A percentile compares a stretch with the other conserved stretches of the same genome.
phyloP scores from a whole-genome alignment of 1,140 invertebrate species.

The Aricia agestis region DNA sequence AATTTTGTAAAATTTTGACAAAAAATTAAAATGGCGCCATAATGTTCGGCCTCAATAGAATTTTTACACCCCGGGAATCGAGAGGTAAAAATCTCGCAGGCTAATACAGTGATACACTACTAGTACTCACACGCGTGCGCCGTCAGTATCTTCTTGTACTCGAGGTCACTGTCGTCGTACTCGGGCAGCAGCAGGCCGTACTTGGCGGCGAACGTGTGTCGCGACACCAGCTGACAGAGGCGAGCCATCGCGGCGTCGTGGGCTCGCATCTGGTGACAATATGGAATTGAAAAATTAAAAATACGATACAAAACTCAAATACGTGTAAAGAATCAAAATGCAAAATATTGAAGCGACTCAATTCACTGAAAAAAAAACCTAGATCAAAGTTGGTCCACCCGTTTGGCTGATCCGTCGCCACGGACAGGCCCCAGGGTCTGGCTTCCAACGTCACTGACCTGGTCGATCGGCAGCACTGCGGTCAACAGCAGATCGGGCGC shows the following conservation, averaged over 20 bases:
- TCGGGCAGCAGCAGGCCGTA: slow-evolving; percentile 56
- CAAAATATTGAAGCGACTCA: too few relatives aligned
- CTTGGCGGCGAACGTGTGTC: slow-evolving; percentile 50
- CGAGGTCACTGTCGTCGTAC: slow-evolving; percentile 33
- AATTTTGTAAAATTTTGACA: too few relatives aligned
- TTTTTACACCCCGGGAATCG: too few relatives aligned
- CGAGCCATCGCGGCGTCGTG: slow-evolving; percentile 65
- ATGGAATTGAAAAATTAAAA: slow-evolving; percentile 14
- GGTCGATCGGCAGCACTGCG: slow-evolving; percentile 97
- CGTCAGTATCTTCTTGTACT: slow-evolving; percentile 63
- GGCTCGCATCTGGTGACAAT: slow-evolving; percentile 48
- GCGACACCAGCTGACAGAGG: slow-evolving; percentile 52
- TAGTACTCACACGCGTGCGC: slow-evolving; percentile 59
- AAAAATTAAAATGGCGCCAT: too few relatives aligned
- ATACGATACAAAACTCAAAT: neutral
- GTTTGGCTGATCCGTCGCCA: too few relatives aligned
- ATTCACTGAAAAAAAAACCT: too few relatives aligned
- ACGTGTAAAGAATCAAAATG: slow-evolving; percentile 13
- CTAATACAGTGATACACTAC: neutral
- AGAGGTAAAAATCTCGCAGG: too few relatives aligned
- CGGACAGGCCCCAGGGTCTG: too few relatives aligned
- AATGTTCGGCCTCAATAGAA: too few relatives aligned
- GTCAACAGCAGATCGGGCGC: slow-evolving; percentile 94
- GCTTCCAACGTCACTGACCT: slow-evolving; percentile 63
- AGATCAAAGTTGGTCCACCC: too few relatives aligned